Conservation (phyloP, 2,797 vertebrate species). For the Nyctalus aviator region DNA sequence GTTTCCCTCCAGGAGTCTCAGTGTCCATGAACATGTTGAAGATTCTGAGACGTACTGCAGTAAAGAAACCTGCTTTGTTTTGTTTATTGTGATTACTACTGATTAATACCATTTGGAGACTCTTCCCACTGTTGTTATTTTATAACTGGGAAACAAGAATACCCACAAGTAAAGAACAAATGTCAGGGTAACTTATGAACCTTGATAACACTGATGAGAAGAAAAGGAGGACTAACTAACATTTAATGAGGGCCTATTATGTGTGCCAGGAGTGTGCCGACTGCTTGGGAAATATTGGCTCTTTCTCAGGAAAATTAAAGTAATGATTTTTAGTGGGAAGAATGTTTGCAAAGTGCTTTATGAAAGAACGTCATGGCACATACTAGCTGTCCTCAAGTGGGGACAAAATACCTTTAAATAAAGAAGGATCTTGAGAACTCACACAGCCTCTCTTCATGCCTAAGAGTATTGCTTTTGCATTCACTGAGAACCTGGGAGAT, state of each 20-base stretch:
- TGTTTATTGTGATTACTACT: background rate
- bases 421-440: constrained; percentile 1
- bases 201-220: background rate
- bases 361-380: background rate
- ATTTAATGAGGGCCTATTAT: background rate
- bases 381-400: background rate
- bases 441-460: background rate
- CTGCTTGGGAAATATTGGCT: constrained; percentile 39
- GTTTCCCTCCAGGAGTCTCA: background rate
- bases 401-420: background rate
- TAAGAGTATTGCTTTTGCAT: background rate
- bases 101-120: background rate
- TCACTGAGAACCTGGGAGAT: background rate
- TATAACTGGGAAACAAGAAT: background rate
- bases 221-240: background rate
- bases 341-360: constrained; percentile 45
- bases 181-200: background rate
- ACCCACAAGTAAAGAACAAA: background rate
- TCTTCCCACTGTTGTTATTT: background rate
- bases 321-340: constrained; percentile 18
- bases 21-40: background rate
- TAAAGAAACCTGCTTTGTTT: background rate
- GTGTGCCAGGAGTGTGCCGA: background rate
- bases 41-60: background rate
- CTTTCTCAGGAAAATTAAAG: background rate